phyloP scores from a whole-genome alignment of 2,888 invertebrate species.

The Nipponacmea schrenckii region DNA sequence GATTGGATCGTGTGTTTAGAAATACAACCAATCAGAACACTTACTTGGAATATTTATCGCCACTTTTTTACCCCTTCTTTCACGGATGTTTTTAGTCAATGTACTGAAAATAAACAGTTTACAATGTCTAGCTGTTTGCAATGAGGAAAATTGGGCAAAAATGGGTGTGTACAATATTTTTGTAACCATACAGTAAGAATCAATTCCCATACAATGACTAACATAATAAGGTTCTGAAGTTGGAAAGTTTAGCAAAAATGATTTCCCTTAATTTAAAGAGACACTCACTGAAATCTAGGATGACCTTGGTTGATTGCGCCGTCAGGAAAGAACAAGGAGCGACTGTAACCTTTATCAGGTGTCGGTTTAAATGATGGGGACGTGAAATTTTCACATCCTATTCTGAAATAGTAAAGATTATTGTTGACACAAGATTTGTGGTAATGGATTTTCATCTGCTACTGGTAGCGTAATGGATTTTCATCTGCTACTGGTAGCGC shows the following conservation, averaged over 20 bases:
- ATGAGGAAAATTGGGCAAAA: neutral
- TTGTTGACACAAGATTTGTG: neutral
- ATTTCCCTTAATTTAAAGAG: neutral
- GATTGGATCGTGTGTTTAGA: too few species aligned
- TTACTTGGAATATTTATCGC: conserved; percentile 95
- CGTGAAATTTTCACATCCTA: conserved; percentile 91
- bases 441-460: neutral
- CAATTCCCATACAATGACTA: too few species aligned
- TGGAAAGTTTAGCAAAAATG: too few species aligned
- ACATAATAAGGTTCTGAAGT: too few species aligned
- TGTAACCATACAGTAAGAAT: neutral
- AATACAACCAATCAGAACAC: conserved; percentile 35
- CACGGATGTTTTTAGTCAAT: conserved; percentile 90
- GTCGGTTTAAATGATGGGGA: conserved; percentile 74
- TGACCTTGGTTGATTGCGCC: conserved; percentile 94
- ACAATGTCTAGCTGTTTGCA: neutral
- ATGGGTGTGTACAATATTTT: too few species aligned
- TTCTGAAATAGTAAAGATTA: conserved; percentile 53
- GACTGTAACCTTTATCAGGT: conserved; percentile 76
- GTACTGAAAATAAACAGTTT: conserved; percentile 71
- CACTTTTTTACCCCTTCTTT: conserved; percentile 92
- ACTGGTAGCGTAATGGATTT: neutral
- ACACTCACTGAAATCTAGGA: conserved; percentile 82
- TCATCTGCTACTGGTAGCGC: neutral
- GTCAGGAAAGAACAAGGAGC: conserved; percentile 90